A percentile compares a stretch with the other conserved stretches of the same genome.
These are phyloP conservation scores for Drosophila cardini DNA, from an alignment of 1,140 invertebrate genomes.

Conservation along the genomic window DNA sequence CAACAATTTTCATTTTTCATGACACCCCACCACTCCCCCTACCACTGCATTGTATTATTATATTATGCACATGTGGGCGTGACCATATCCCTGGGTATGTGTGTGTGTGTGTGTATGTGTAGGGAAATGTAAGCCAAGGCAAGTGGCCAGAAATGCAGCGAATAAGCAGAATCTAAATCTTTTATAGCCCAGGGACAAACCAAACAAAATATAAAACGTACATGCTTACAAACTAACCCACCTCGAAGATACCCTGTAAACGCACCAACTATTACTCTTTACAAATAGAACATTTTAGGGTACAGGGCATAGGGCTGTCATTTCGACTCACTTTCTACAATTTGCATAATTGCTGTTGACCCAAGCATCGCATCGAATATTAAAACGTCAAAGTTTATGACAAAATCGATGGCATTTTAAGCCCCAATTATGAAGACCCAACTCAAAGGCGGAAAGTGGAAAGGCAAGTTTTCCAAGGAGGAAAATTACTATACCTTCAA, in stretches of 20 bases:
- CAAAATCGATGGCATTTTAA: conserved; percentile 67
- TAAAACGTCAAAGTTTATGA: conserved; percentile 44
- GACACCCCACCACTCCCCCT: conserved; percentile 12
- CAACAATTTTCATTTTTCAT: conserved; percentile 81
- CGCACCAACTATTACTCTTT: neutral
- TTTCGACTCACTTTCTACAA: neutral
- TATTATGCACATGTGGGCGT: conserved; percentile 42
- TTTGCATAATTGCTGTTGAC: conserved; percentile 27
- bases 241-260: neutral
- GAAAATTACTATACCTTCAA: neutral
- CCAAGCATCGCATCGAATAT: conserved; percentile 24
- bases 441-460: conserved; percentile 35
- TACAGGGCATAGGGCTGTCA: conserved; percentile 9
- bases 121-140: conserved; percentile 66
- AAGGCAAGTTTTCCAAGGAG: neutral
- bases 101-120: conserved; percentile 5
- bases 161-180: conserved; percentile 71
- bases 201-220: conserved; percentile 14
- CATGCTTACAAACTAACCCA: neutral
- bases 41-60: conserved; percentile 61
- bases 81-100: neutral
- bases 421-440: conserved; percentile 57
- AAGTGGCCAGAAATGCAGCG: conserved; percentile 66
- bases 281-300: neutral
- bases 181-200: conserved; percentile 62